Evolutionary conservation across 2,113 vertebrate species (phyloP).

Genomic region (Alexandromys fortis): DNA sequence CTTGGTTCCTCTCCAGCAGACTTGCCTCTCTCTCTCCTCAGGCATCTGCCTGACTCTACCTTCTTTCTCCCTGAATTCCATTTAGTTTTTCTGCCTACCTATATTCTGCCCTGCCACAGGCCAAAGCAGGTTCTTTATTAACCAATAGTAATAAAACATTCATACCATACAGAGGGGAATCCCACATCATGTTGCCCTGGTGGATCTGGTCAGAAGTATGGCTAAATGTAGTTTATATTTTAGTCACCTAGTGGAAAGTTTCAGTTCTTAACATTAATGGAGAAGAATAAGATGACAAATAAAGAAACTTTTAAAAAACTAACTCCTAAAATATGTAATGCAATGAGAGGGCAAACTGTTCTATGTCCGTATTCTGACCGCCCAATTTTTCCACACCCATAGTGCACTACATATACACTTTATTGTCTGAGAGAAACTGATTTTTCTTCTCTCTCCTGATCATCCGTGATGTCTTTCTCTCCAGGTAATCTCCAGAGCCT

Average conservation of each 20-base stretch:
- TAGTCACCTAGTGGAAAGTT: neutral
- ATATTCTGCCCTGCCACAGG: too few relatives aligned
- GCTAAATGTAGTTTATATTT: neutral
- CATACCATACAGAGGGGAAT: too few relatives aligned
- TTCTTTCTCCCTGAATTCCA: too few relatives aligned
- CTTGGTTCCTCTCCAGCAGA: too few relatives aligned
- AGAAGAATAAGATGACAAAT: neutral
- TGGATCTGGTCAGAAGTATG: neutral
- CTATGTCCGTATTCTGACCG: neutral
- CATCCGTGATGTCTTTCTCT: neutral
- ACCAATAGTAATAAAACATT: too few relatives aligned
- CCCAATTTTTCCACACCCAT: fast-evolving
- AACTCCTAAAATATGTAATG: neutral
- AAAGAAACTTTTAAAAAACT: neutral
- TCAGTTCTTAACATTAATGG: neutral
- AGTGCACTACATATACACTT: neutral
- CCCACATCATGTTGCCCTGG: neutral
- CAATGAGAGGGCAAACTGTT: neutral
- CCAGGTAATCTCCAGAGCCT: neutral
- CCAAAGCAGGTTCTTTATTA: too few relatives aligned
- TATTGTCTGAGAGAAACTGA: neutral
- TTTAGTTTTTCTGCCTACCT: too few relatives aligned
- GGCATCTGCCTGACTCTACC: too few relatives aligned
- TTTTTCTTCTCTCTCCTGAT: neutral
- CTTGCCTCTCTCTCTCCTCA: too few relatives aligned